Evolutionary conservation across 2,888 invertebrate species (phyloP).

Genomic region (Drosophila kanekoi): DNA sequence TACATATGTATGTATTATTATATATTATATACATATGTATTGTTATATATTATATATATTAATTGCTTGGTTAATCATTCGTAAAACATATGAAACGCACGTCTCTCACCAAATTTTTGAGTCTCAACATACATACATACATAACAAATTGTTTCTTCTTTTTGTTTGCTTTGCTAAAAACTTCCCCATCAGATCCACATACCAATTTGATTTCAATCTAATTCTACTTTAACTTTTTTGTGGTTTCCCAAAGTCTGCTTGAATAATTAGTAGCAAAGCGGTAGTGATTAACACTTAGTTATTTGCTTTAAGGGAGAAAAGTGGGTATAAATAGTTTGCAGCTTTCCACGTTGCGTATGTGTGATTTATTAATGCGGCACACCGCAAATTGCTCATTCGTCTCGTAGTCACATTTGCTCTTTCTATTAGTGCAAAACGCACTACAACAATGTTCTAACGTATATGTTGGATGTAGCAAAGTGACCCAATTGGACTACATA

Average conservation of each 20-base stretch:
- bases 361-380: conserved; percentile 32
- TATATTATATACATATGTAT: neutral
- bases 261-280: neutral
- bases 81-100: too few relatives aligned
- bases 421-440: neutral
- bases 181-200: too few relatives aligned
- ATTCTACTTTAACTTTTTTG: neutral
- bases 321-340: conserved; percentile 27
- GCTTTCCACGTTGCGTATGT: conserved; percentile 51
- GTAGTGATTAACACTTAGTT: conserved; percentile 6
- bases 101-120: neutral
- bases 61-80: too few relatives aligned
- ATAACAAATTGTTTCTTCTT: neutral
- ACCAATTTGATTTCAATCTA: too few relatives aligned
- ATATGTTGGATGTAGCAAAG: conserved; percentile 22
- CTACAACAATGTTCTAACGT: conserved; percentile 19
- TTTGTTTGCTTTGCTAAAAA: neutral
- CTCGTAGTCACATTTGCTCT: conserved; percentile 7
- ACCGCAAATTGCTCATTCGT: conserved; percentile 49
- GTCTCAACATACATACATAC: too few relatives aligned
- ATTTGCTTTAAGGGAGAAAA: neutral
- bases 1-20: neutral
- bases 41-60: neutral
- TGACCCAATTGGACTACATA: conserved; percentile 59
- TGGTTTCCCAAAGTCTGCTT: neutral